phyloP scores from a whole-genome alignment of 2,797 vertebrate species.

The Cryptoblepharus egeriae region DNA sequence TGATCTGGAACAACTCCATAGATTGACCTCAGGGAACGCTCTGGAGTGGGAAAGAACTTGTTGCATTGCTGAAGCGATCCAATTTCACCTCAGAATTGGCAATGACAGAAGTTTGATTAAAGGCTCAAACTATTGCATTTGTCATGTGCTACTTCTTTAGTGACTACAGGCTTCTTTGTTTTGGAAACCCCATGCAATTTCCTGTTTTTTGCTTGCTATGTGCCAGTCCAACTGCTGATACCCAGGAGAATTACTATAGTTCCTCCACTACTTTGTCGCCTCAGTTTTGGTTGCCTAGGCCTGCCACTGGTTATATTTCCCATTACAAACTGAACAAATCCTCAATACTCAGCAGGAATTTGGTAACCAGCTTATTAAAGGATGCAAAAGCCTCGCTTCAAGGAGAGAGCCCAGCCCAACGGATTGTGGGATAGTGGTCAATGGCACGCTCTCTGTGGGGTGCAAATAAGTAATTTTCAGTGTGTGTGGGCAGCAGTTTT shows the following conservation, averaged over 20 bases:
- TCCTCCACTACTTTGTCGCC: neutral
- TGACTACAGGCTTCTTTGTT: neutral
- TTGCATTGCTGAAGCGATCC: neutral
- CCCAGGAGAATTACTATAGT: neutral
- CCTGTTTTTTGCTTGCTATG: neutral
- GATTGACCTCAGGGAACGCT: neutral
- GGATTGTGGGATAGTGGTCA: neutral
- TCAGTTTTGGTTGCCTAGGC: neutral
- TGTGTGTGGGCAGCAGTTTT: constrained; percentile 18
- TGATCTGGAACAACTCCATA: neutral
- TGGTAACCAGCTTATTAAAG: neutral
- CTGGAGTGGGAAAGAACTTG: neutral
- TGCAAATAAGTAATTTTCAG: constrained; percentile 11
- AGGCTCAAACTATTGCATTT: neutral
- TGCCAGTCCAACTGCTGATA: neutral
- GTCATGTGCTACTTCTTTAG: neutral
- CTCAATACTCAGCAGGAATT: neutral
- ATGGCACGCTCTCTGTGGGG: neutral
- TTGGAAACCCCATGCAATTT: neutral
- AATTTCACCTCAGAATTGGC: neutral
- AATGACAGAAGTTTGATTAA: neutral
- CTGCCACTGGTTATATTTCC: neutral
- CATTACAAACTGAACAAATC: neutral
- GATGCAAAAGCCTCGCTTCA: neutral
- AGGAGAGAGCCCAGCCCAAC: neutral